Percentiles rank a stretch among this genome's conserved stretches.
phyloP scores from a whole-genome alignment of 1,140 invertebrate genomes.

The Drosophila sechellia region DNA sequence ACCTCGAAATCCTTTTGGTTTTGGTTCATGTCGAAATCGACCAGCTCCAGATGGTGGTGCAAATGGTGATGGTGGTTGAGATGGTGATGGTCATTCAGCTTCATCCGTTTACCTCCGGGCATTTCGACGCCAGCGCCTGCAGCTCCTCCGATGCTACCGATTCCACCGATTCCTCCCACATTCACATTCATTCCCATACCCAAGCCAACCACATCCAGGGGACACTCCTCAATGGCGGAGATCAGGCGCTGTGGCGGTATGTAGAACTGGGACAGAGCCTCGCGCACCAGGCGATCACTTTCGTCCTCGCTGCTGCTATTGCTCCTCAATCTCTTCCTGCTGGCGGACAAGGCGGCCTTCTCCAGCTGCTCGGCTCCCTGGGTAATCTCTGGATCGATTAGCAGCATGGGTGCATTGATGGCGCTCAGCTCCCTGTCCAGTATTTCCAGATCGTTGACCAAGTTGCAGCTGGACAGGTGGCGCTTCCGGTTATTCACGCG shows the following conservation, averaged over 20 bases:
- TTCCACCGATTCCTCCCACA: constrained; percentile 35
- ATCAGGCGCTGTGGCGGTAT: constrained; percentile 89
- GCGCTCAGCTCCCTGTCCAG: constrained; percentile 83
- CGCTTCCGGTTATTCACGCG: constrained; percentile 53
- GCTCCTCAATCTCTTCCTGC: constrained; percentile 82
- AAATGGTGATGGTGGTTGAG: constrained; percentile 25
- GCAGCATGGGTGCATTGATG: constrained; percentile 82
- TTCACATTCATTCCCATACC: constrained; percentile 38
- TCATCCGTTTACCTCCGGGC: constrained; percentile 43
- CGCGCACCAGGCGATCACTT: constrained; percentile 87
- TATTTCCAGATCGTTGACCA: constrained; percentile 78
- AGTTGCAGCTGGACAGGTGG: constrained; percentile 70
- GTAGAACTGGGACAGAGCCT: constrained; percentile 89
- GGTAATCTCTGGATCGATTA: constrained; percentile 81
- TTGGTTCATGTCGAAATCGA: constrained; percentile 84
- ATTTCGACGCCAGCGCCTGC: constrained; percentile 38
- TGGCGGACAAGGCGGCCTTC: constrained; percentile 68
- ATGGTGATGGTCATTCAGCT: constrained; percentile 18
- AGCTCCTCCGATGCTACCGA: constrained; percentile 11
- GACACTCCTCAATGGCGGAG: constrained; percentile 88
- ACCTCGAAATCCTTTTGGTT: constrained; percentile 85
- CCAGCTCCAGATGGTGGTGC: constrained; percentile 73
- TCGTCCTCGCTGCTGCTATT: constrained; percentile 86
- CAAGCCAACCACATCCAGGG: constrained; percentile 71
- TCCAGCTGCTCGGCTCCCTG: constrained; percentile 84